A percentile compares a stretch with the other conserved stretches of the same genome.
Conservation (phyloP, 1,140 invertebrate species). For the Procambarus virginalis region DNA sequence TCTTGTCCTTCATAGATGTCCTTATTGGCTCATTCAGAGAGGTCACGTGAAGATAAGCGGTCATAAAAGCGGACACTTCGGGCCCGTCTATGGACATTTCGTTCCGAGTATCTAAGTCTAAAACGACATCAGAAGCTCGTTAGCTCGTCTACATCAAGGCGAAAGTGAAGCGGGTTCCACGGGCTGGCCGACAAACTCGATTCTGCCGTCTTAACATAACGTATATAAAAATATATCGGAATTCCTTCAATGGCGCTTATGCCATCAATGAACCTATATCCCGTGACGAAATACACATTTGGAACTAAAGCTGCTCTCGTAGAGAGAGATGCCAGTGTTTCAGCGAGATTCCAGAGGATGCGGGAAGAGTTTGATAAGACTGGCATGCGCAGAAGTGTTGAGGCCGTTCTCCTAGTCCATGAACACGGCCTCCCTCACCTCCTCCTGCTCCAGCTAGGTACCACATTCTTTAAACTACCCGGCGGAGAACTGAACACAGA, state of each 20-base stretch:
- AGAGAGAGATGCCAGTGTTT: constrained; percentile 98
- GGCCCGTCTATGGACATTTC: too few species aligned
- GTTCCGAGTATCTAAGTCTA: too few species aligned
- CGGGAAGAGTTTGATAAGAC: constrained; percentile 98
- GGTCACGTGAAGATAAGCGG: too few species aligned
- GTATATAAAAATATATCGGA: too few species aligned
- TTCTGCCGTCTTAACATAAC: constrained; percentile 36
- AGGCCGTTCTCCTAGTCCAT: constrained; percentile 97
- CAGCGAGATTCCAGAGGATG: constrained; percentile 98
- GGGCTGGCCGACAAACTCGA: constrained; percentile 55
- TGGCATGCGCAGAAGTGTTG: constrained; percentile 97
- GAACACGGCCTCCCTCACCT: constrained; percentile 99
- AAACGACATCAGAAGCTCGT: too few species aligned
- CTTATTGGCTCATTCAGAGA: too few species aligned
- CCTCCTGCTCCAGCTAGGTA: constrained; percentile 95
- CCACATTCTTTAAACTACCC: constrained; percentile 99
- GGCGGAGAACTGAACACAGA: constrained; percentile 98
- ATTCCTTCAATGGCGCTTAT: constrained; percentile 28
- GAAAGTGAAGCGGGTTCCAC: constrained; percentile 49
- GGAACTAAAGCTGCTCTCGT: constrained; percentile 99
- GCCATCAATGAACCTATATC: constrained; percentile 79
- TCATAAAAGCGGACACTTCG: too few species aligned
- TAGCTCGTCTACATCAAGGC: constrained; percentile 39
- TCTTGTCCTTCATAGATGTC: too few species aligned
- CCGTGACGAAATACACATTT: constrained; percentile 99